phyloP scores from a whole-genome alignment of 2,113 vertebrate genomes.

The Oryzias woworae region DNA sequence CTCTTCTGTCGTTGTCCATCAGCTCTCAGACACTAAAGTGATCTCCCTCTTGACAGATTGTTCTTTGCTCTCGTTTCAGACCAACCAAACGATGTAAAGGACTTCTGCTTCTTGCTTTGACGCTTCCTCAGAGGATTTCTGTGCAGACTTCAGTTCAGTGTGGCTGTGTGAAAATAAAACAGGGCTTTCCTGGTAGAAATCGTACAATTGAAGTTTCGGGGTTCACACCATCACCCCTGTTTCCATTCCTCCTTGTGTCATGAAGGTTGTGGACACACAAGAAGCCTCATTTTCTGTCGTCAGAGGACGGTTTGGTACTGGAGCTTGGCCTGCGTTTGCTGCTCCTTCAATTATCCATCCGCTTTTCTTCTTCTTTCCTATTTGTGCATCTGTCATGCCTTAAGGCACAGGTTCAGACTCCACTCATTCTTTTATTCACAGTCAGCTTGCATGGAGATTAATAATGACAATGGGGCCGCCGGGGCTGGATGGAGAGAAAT shows the following conservation, averaged over 20 bases:
- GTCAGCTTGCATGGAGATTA: slow-evolving; percentile 40
- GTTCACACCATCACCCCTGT: no score
- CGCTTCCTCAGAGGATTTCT: no score
- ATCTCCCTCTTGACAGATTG: background rate
- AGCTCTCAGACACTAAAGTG: background rate
- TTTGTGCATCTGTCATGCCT: slow-evolving; percentile 23
- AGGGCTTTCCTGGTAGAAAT: no score
- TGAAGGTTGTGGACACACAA: no score
- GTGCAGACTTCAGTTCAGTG: no score
- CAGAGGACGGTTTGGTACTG: no score
- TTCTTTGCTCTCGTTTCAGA: background rate
- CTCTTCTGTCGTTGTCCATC: background rate
- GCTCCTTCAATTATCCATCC: background rate
- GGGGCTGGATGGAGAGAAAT: slow-evolving; percentile 13
- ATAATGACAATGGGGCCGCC: slow-evolving; percentile 56
- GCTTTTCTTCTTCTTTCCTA: slow-evolving; percentile 5
- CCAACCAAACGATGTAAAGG: background rate
- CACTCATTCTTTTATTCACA: slow-evolving; percentile 52
- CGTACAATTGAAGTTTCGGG: no score
- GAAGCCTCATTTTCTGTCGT: no score
- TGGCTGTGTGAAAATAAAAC: no score
- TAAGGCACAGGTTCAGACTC: slow-evolving; percentile 55
- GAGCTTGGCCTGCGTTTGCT: no score
- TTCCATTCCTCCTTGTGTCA: no score
- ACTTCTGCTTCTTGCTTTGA: no score